Evolutionary conservation across 37 sponge, comb jelly and placozoan genomes (phyloP).

Genomic region (Halisarca cf. caerulea): DNA sequence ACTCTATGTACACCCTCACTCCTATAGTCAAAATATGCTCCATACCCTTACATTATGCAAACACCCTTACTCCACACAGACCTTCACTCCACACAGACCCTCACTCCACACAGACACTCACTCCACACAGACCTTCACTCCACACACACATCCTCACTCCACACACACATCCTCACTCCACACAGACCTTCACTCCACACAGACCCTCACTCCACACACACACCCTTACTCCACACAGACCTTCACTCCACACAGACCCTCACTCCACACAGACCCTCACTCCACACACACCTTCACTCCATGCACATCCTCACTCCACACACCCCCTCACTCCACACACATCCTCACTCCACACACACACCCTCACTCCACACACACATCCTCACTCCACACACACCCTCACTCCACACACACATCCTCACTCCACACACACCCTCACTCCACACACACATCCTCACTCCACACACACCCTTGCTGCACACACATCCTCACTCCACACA

Average conservation of each 20-base stretch:
- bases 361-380: too few species aligned
- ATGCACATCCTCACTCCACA: too few species aligned
- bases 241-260: slow-evolving; percentile 33
- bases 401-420: not conserved
- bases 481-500: slow-evolving; percentile 46
- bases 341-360: not conserved
- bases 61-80: not conserved
- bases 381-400: not conserved
- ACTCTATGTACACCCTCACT: not conserved
- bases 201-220: not conserved
- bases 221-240: not conserved
- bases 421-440: slow-evolving; percentile 23
- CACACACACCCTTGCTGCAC: not conserved
- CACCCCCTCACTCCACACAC: not conserved
- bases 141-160: not conserved
- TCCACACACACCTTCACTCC: slow-evolving; percentile 35
- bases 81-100: not conserved
- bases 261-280: not conserved
- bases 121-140: too few species aligned
- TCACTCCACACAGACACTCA: too few species aligned
- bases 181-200: slow-evolving; percentile 37
- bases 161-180: not conserved
- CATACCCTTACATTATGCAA: too few species aligned
- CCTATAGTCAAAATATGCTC: too few species aligned
- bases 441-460: not conserved